These are phyloP conservation scores for Ooceraea biroi DNA, from an alignment of 1,140 invertebrate species.

Conservation along the genomic window DNA sequence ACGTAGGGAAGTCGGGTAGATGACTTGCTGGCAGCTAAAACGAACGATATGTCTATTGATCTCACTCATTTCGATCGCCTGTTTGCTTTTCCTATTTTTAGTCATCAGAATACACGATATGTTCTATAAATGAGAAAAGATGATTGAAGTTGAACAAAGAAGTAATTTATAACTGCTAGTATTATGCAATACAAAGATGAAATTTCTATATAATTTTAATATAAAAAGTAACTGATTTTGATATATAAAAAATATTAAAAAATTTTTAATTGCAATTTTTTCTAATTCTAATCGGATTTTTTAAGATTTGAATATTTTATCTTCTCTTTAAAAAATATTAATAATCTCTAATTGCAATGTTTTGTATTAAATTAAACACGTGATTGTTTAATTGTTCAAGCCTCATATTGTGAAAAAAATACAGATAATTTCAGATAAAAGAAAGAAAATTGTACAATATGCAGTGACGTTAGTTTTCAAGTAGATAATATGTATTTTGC, in stretches of 20 bases:
- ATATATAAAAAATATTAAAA: neutral
- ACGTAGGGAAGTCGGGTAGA: neutral
- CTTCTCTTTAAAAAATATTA: neutral
- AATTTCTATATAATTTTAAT: neutral
- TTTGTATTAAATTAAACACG: too few relatives aligned
- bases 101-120: neutral
- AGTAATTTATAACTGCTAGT: neutral
- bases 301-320: neutral
- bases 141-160: neutral
- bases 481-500: neutral
- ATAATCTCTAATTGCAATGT: neutral
- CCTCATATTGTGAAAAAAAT: neutral
- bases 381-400: too few relatives aligned
- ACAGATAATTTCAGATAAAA: too few relatives aligned
- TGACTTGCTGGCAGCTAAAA: neutral
- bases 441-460: too few relatives aligned
- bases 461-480: neutral
- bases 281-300: too few relatives aligned
- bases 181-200: neutral
- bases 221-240: neutral
- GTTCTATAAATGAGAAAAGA: neutral
- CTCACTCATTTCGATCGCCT: slow-evolving; percentile 3
- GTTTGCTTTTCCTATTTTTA: slow-evolving; percentile 27
- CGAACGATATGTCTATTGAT: slow-evolving; percentile 15
- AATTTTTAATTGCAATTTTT: neutral